Conservation (phyloP, 2,888 invertebrate genomes). For the Athripsodes cinereus region DNA sequence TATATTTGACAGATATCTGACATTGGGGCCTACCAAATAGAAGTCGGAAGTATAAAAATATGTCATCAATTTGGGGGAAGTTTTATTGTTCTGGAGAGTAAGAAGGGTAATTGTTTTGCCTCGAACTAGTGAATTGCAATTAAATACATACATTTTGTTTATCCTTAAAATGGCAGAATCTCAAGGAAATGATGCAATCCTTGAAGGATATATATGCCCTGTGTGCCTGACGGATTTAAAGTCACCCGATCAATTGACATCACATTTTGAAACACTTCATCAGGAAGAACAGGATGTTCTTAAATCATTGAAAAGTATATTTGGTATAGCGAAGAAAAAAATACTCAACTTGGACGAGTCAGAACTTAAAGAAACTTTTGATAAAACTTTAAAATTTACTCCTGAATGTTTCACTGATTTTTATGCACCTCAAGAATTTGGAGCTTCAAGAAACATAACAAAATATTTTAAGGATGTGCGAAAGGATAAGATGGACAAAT, state of each 20-base stretch:
- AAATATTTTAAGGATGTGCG: conserved; percentile 69
- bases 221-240: conserved; percentile 89
- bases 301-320: conserved; percentile 73
- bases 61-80: too few relatives aligned
- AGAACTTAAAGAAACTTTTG: conserved; percentile 54
- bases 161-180: conserved; percentile 17
- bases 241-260: conserved; percentile 73
- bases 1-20: too few relatives aligned
- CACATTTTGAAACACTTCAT: conserved; percentile 86
- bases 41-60: too few relatives aligned
- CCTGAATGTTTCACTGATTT: conserved; percentile 34
- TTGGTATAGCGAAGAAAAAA: conserved; percentile 87
- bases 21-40: too few relatives aligned
- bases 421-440: conserved; percentile 59
- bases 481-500: conserved; percentile 67
- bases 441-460: conserved; percentile 59
- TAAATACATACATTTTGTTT: too few relatives aligned
- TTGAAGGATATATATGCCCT: conserved; percentile 93
- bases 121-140: too few relatives aligned
- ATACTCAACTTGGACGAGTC: conserved; percentile 72
- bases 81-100: too few relatives aligned
- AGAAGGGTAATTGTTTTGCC: too few relatives aligned
- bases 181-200: conserved; percentile 51
- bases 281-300: conserved; percentile 81
- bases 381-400: conserved; percentile 46